These are phyloP conservation scores for Harpalus rufipes DNA, from an alignment of 2,888 invertebrate species.

Conservation along the genomic window DNA sequence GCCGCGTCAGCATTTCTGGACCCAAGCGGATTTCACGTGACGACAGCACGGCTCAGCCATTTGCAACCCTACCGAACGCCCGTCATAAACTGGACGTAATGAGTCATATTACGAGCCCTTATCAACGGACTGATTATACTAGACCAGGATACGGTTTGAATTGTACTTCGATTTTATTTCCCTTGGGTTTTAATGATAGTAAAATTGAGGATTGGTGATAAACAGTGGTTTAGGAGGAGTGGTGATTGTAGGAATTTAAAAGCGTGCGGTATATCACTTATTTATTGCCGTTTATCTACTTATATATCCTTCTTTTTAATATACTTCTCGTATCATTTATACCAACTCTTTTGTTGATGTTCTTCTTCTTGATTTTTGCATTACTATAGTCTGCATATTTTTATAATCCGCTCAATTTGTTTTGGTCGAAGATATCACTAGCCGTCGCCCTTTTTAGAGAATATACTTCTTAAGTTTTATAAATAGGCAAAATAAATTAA, in stretches of 20 bases:
- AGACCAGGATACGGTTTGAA: background rate
- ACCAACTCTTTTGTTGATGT: too few relatives aligned
- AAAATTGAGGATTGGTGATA: conserved; percentile 30
- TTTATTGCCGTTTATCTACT: too few relatives aligned
- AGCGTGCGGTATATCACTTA: background rate
- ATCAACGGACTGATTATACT: conserved; percentile 71
- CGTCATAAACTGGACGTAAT: conserved; percentile 73
- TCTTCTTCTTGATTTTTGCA: too few relatives aligned
- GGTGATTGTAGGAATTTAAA: background rate
- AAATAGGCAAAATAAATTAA: too few relatives aligned
- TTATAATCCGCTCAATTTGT: too few relatives aligned
- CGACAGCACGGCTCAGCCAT: conserved; percentile 53
- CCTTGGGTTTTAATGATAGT: background rate
- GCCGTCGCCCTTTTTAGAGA: too few relatives aligned
- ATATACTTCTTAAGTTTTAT: too few relatives aligned
- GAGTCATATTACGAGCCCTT: conserved; percentile 73
- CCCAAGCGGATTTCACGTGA: conserved; percentile 29
- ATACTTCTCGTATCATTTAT: too few relatives aligned
- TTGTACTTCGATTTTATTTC: conserved; percentile 16
- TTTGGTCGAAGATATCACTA: too few relatives aligned
- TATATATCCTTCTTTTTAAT: too few relatives aligned
- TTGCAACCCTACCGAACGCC: conserved; percentile 56
- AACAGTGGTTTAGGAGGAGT: background rate
- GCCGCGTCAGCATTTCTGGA: conserved; percentile 45
- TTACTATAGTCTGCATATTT: too few relatives aligned